phyloP scores from a whole-genome alignment of 2,113 vertebrate genomes.

The Pomatostomus ruficeps region DNA sequence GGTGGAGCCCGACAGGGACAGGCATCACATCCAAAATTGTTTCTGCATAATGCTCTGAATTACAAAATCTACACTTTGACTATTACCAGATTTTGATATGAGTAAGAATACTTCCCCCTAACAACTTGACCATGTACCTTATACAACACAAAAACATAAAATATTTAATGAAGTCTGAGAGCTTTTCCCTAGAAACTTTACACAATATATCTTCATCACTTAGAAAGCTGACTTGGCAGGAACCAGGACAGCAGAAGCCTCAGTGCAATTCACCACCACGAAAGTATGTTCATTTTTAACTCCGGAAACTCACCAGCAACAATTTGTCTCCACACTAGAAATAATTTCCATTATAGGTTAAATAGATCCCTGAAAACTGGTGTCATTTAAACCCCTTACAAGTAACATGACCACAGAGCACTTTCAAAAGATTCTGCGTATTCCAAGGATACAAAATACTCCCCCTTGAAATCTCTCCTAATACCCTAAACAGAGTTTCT shows the following conservation, averaged over 20 bases:
- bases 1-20: no score
- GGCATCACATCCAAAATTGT: not conserved
- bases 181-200: not conserved
- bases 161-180: not conserved
- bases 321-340: not conserved
- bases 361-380: rapidly evolving
- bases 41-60: not conserved
- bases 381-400: not conserved
- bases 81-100: not conserved
- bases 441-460: not conserved
- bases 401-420: rapidly evolving
- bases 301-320: not conserved
- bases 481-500: not conserved
- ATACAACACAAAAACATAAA: not conserved
- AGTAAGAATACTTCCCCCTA: not conserved
- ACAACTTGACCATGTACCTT: not conserved
- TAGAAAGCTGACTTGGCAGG: not conserved
- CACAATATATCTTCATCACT: rapidly evolving
- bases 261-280: not conserved
- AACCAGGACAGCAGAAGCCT: not conserved
- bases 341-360: not conserved
- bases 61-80: not conserved
- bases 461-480: not conserved
- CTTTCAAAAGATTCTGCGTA: not conserved
- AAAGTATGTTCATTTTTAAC: not conserved